Conservation (phyloP, 2,113 vertebrate species). For the Neoarius graeffei region DNA sequence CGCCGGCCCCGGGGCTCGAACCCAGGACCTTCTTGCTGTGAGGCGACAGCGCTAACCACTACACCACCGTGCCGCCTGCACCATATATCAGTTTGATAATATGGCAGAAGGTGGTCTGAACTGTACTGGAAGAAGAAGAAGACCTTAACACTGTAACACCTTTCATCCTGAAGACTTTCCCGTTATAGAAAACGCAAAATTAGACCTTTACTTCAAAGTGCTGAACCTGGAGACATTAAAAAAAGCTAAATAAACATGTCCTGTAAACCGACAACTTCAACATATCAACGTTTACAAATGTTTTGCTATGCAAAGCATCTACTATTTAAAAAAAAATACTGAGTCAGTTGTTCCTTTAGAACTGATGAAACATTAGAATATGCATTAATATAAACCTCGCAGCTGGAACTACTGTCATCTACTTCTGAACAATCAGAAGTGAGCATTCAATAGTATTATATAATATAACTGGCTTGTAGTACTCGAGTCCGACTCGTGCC, state of each 20-base stretch:
- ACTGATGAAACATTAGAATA: not conserved
- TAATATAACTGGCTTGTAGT: not conserved
- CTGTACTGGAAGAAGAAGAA: too few relatives aligned
- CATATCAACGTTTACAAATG: not conserved
- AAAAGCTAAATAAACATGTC: not conserved
- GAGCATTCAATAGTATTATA: not conserved
- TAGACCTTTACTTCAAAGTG: not conserved
- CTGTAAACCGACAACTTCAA: not conserved
- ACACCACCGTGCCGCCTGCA: too few relatives aligned
- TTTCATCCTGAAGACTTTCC: not conserved
- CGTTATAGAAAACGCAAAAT: not conserved
- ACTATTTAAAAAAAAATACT: too few relatives aligned
- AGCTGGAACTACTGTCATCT: not conserved
- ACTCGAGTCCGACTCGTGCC: too few relatives aligned
- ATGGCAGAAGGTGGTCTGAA: too few relatives aligned
- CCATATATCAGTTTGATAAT: too few relatives aligned
- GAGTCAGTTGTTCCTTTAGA: not conserved
- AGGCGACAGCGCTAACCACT: too few relatives aligned
- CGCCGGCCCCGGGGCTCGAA: too few relatives aligned
- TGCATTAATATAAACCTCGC: not conserved
- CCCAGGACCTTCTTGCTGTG: too few relatives aligned
- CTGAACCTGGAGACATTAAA: not conserved
- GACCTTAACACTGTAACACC: not conserved
- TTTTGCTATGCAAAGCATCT: not conserved
- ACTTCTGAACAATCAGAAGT: not conserved